Conservation (phyloP, 2,888 invertebrate genomes). For the Trachelus tabidus region DNA sequence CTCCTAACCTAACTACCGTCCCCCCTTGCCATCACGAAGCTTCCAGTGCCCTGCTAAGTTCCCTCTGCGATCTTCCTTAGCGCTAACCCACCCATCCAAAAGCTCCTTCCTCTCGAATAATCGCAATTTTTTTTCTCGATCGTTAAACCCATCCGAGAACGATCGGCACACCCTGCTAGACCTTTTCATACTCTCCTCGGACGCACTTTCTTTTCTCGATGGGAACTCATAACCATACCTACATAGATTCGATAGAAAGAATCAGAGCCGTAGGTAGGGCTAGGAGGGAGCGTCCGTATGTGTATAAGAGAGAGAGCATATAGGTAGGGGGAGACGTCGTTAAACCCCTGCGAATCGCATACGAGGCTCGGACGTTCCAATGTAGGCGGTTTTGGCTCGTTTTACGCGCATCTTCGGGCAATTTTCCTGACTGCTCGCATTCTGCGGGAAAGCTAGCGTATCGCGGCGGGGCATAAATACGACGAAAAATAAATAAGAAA, state of each 20-base stretch:
- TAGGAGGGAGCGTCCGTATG: neutral
- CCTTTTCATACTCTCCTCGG: neutral
- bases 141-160: neutral
- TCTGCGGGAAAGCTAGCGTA: constrained; percentile 4
- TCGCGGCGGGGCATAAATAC: constrained; percentile 25
- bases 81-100: neutral
- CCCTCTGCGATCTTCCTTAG: neutral
- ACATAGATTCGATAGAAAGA: neutral
- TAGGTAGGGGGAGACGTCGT: neutral
- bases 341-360: neutral
- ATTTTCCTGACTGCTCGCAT: constrained; percentile 27
- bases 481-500: constrained; percentile 40
- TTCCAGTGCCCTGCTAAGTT: neutral
- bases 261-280: neutral
- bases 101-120: neutral
- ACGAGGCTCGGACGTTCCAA: neutral
- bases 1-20: neutral
- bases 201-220: neutral
- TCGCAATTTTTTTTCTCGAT: neutral
- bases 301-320: neutral
- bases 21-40: neutral
- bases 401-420: constrained; percentile 20
- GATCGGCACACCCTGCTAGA: neutral
- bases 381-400: constrained; percentile 20
- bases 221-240: neutral